Evolutionary conservation across 1,140 invertebrate species (phyloP), one percentile per base, ranked within the genome.

Genomic region (Brachionus calyciflorus): DNA sequence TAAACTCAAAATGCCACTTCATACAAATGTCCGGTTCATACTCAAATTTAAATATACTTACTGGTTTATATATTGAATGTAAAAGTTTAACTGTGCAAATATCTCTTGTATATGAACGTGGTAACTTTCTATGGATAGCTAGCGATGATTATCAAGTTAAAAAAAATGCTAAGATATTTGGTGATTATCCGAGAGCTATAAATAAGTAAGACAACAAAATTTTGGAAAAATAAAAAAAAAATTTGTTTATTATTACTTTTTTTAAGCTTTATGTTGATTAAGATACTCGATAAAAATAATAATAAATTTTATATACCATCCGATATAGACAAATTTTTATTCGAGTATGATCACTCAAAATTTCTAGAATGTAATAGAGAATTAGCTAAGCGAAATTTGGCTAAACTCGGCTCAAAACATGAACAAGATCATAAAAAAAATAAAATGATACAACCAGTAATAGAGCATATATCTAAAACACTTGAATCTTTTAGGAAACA

Each of bases 61-160:
- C 60, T 14, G 44, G 60, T 26, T 65, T 65, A 5, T 65, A 65
- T 44, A 44, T 65, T 5, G 60, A 65, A 44, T 65, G 60, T 41
- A 41, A 44, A 26, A 24, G 60, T 44, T 14, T 65, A 7, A 65
- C 60, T 12, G 44, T 65, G 21, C 60, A 65, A 65, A 44, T 65
- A 65, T 65, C 60, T 1, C 41, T 65, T 44, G 60, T 65, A 2
- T 65, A 65, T 44, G 60, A 65, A 41, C 60, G 60, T 14, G 60
- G 60, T 9, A 44, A 41, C 9, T 65, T 65, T 65, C 28, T 65
- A 44, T 65, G 60, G 60, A 65, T 65, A 17, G 60, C 60, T 10
- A 65, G 60, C 30, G 60, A 65, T 37, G 60, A 65, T 46, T 65
- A 65, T 37, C 60, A 44, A 65, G 21, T 65, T 4, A 65, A 65